Evolutionary conservation across 2,888 invertebrate genomes (phyloP).

Genomic region (Cabera pusaria): DNA sequence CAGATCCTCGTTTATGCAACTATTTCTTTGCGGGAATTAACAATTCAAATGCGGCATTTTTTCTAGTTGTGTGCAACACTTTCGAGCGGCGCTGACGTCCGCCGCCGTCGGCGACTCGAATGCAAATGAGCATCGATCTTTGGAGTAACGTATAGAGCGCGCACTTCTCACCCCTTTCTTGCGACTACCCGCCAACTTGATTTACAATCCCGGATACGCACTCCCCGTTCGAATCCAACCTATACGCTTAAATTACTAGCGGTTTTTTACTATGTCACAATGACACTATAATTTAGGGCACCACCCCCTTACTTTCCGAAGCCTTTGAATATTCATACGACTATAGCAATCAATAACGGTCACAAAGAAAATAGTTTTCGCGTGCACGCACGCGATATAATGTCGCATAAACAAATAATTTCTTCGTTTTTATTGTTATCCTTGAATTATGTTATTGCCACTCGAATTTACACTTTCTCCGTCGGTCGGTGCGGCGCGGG

Average conservation of each 20-base stretch:
- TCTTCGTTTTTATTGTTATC: conserved; percentile 73
- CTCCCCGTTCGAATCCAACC: conserved; percentile 68
- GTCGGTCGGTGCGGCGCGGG: conserved; percentile 23
- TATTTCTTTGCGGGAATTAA: conserved; percentile 75
- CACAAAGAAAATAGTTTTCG: conserved; percentile 79
- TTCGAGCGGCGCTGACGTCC: conserved; percentile 78
- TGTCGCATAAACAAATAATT: conserved; percentile 82
- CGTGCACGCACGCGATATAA: conserved; percentile 79
- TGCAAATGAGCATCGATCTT: conserved; percentile 81
- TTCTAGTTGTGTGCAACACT: conserved; percentile 69
- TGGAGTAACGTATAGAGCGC: conserved; percentile 72
- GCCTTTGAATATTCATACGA: conserved; percentile 81
- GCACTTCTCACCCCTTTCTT: conserved; percentile 80
- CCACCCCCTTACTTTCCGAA: conserved; percentile 76
- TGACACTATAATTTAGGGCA: conserved; percentile 81
- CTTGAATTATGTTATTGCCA: conserved; percentile 60
- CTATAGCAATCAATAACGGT: conserved; percentile 80
- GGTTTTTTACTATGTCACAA: conserved; percentile 77
- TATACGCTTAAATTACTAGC: conserved; percentile 67
- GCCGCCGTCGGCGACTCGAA: conserved; percentile 64
- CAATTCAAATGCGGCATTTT: conserved; percentile 78
- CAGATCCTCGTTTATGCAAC: conserved; percentile 68
- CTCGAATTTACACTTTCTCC: conserved; percentile 54
- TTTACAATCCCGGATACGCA: conserved; percentile 77
- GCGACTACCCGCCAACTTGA: conserved; percentile 78